A percentile compares a stretch with the other conserved stretches of the same genome.
phyloP scores from a whole-genome alignment of 64 coral and sea anemone genomes.

The Montipora capricornis region DNA sequence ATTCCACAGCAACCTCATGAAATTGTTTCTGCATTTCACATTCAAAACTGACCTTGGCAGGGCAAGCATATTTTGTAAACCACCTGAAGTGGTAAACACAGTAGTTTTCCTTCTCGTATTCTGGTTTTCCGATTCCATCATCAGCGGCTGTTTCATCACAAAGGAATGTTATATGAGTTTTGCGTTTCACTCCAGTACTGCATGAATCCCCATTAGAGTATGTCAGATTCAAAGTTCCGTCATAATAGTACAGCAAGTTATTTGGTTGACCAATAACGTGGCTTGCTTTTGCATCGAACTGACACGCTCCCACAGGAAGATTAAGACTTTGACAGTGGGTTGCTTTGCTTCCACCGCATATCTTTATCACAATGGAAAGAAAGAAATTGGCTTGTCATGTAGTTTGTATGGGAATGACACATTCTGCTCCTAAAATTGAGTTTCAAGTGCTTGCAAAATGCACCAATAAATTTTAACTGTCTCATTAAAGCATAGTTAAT shows the following conservation, averaged over 20 bases:
- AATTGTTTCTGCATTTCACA: background rate
- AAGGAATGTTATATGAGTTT: slow-evolving; percentile 78
- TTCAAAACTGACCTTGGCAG: slow-evolving; percentile 71
- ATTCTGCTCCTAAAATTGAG: too few species aligned
- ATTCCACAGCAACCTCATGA: background rate
- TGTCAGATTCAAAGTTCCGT: slow-evolving; percentile 86
- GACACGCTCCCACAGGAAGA: slow-evolving; percentile 46
- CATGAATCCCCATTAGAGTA: slow-evolving; percentile 67
- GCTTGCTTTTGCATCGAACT: background rate
- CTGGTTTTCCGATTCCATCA: slow-evolving; percentile 30
- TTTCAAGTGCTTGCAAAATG: too few species aligned
- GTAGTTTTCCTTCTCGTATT: slow-evolving; percentile 67
- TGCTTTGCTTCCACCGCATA: slow-evolving; percentile 42
- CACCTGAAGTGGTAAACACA: slow-evolving; percentile 86
- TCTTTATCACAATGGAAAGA: background rate
- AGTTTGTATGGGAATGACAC: too few species aligned
- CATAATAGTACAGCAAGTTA: slow-evolving; percentile 71
- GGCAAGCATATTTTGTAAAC: slow-evolving; percentile 88
- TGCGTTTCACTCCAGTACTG: background rate
- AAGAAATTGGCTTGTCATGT: too few species aligned
- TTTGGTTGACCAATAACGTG: slow-evolving; percentile 47
- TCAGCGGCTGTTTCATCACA: slow-evolving; percentile 44
- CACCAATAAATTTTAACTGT: too few species aligned
- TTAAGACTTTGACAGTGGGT: slow-evolving; percentile 20
- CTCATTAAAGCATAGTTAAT: too few species aligned